These are phyloP conservation scores for Lochmaea crataegi DNA, from an alignment of 2,888 invertebrate genomes.

Conservation along the genomic window DNA sequence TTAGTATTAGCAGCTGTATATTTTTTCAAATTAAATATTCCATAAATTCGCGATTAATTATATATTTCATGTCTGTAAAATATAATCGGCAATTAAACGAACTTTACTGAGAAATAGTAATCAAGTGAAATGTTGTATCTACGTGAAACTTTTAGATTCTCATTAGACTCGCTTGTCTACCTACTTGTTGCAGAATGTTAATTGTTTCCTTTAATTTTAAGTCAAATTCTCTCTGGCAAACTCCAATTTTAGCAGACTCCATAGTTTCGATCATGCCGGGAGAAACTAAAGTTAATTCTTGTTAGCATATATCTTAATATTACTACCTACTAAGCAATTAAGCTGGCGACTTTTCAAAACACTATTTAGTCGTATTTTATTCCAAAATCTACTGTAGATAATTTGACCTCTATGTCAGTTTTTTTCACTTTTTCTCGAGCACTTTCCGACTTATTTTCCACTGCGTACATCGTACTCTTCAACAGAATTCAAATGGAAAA, in stretches of 20 bases:
- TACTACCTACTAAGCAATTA: neutral
- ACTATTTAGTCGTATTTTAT: too few relatives aligned
- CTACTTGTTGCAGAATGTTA: slow-evolving; percentile 4
- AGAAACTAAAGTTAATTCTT: neutral
- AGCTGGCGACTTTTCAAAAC: too few relatives aligned
- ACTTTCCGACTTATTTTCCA: too few relatives aligned
- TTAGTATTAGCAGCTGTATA: too few relatives aligned
- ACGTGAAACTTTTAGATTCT: slow-evolving; percentile 9
- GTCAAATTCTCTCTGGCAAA: slow-evolving; percentile 1
- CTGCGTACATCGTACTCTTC: too few relatives aligned
- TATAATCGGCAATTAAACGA: neutral
- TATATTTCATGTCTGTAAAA: neutral
- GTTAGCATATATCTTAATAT: neutral
- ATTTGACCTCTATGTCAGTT: too few relatives aligned
- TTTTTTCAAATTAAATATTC: too few relatives aligned
- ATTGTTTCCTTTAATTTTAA: slow-evolving; percentile 10
- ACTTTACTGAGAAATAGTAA: neutral
- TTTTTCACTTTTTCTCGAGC: too few relatives aligned
- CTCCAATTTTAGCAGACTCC: neutral
- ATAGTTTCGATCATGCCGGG: neutral
- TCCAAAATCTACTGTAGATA: too few relatives aligned
- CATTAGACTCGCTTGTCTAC: slow-evolving; percentile 7
- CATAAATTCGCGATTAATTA: too few relatives aligned
- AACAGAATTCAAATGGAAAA: too few relatives aligned
- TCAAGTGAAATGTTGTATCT: slow-evolving; percentile 5